Base-by-base conservation (phyloP, 1,140 invertebrate genomes). In the Brachionus manjavacas region DNA sequence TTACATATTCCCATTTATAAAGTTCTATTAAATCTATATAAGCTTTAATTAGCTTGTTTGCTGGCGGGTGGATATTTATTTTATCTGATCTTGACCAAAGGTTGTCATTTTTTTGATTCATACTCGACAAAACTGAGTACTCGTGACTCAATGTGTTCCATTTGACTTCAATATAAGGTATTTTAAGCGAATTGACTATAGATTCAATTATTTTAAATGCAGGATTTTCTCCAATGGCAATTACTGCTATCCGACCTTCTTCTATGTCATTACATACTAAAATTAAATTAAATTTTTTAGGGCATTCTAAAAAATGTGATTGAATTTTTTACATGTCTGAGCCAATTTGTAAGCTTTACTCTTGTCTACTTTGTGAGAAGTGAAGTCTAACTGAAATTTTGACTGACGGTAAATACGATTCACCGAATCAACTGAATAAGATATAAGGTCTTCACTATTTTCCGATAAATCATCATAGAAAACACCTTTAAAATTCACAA, bases 51-150 rank as follows among this genome's bases (percentile, higher is more conserved):
- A 81, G 28, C 7, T 41, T 43, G 14, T 43, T 35, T n/a, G 79
- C 49, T 68, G 79, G 41, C n/a, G 79, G 79, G 39, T 81, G 79
- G 16, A 81, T 60, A 28, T 81, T 81, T 64, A 81, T 64, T 60
- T 81, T 60, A 12, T 14, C 39, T 4, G 16, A 31, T 46, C 11
- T 12, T 11, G n/a, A 3, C 12, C 4, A 7, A 14, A 25, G 16
- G 16, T 81, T 43, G 20, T 52, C 4, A 49, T 46, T 49, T 2
- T 12, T 76, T 64, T 81, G 20, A 31, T 28, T 39, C 9, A 43
- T 64, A 4, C 3, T 16, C 7, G 76, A 16, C 9, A 60, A 52
- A 52, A 80, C 7, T 16, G 41, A 39, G n/a, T 64, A 60, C 25
- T 81, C 79, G 39, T 81, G 35, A 11, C 25, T 14, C 25, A 81